Evolutionary conservation across 1,140 invertebrate genomes (phyloP).

Genomic region (Triops cancriformis): DNA sequence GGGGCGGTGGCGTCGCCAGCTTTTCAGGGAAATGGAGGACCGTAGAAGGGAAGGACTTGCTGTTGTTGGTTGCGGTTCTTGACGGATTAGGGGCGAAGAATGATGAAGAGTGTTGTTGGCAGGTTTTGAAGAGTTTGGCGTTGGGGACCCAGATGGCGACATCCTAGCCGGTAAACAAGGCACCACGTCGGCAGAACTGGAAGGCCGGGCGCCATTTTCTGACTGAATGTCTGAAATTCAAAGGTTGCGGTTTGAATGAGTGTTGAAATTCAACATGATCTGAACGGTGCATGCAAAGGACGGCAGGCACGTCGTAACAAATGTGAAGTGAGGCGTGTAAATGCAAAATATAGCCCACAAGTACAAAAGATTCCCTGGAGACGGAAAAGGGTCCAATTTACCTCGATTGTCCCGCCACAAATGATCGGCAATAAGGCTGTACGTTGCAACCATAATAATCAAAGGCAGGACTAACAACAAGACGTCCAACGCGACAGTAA

Average conservation of each 20-base stretch:
- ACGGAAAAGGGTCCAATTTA: not conserved
- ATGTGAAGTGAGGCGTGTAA: too few relatives aligned
- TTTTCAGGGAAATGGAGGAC: not conserved
- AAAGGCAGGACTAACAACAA: conserved; percentile 47
- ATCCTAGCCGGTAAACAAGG: not conserved
- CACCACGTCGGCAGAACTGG: not conserved
- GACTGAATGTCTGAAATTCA: not conserved
- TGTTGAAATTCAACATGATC: too few relatives aligned
- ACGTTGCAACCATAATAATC: conserved; percentile 45
- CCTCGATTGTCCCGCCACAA: conserved; percentile 25
- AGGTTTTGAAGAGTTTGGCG: not conserved
- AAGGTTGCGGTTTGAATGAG: not conserved
- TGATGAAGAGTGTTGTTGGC: not conserved
- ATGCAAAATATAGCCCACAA: too few relatives aligned
- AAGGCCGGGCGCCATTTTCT: not conserved
- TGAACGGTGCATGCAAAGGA: too few relatives aligned
- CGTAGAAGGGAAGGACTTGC: not conserved
- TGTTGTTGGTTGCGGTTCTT: not conserved
- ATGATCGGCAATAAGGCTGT: conserved; percentile 40
- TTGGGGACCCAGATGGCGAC: not conserved
- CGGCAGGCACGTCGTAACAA: too few relatives aligned
- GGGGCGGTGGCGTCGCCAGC: not conserved
- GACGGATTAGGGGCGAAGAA: not conserved
- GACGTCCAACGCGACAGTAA: conserved; percentile 46
- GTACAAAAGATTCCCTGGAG: too few relatives aligned